Percentiles rank a stretch among this genome's conserved stretches.
Evolutionary conservation across 2,888 invertebrate species (phyloP).

Genomic region (Caenorhabditis sp.): DNA sequence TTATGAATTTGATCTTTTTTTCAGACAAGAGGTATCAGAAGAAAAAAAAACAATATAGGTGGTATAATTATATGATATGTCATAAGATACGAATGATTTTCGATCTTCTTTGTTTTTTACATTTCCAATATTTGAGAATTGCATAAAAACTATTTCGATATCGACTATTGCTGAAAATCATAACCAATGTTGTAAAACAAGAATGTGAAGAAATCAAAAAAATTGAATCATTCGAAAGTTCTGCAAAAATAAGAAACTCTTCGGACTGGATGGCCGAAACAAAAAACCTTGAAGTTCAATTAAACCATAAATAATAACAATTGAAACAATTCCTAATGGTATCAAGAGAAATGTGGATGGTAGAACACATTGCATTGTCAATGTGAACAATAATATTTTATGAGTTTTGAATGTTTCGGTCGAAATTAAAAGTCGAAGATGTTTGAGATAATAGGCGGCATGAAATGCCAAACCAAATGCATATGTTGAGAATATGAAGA

Average conservation of each 20-base stretch:
- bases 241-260: too few species aligned
- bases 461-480: not conserved
- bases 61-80: not conserved
- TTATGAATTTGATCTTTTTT: not conserved
- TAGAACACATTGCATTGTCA: not conserved
- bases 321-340: not conserved
- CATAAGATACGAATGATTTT: not conserved
- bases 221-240: not conserved
- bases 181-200: not conserved
- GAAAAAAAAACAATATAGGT: too few species aligned
- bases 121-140: not conserved
- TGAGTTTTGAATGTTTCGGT: not conserved
- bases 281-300: not conserved
- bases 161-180: not conserved
- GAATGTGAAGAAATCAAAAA: not conserved
- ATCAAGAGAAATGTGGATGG: not conserved
- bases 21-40: too few species aligned
- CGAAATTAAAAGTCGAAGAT: not conserved
- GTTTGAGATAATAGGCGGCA: not conserved
- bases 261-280: too few species aligned
- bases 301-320: not conserved
- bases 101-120: not conserved
- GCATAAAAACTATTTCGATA: not conserved
- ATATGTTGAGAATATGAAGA: not conserved
- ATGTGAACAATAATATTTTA: not conserved